Percentiles rank a stretch among this genome's conserved stretches.
These are phyloP conservation scores for Oxyura jamaicensis DNA, from an alignment of 2,113 vertebrate species.

Conservation along the genomic window DNA sequence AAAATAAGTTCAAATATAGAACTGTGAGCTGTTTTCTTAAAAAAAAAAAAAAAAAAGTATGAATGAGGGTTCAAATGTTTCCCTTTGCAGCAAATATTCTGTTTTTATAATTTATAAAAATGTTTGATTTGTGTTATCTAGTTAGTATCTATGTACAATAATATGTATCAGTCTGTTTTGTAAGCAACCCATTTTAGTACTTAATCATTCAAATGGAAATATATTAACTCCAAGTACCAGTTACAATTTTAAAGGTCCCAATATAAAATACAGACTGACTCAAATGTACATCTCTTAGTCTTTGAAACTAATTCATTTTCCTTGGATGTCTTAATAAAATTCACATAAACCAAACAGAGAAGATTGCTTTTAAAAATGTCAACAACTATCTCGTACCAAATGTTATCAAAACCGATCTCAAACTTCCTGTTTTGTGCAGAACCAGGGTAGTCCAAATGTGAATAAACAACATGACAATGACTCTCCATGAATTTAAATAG, in stretches of 20 bases:
- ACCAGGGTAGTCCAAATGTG: neutral
- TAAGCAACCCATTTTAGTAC: neutral
- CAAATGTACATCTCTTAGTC: neutral
- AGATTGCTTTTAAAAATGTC: neutral
- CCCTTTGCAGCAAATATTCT: neutral
- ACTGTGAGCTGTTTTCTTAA: neutral
- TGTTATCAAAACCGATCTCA: neutral
- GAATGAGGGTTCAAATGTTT: neutral
- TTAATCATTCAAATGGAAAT: neutral
- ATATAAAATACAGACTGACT: neutral
- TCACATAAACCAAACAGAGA: neutral
- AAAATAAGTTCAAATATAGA: neutral
- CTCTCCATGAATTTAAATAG: neutral
- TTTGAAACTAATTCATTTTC: neutral
- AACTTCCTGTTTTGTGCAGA: neutral
- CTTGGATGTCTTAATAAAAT: neutral
- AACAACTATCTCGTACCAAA: neutral
- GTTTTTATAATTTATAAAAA: neutral
- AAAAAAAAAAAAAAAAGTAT: neutral
- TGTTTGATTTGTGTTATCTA: neutral
- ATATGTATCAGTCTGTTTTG: neutral
- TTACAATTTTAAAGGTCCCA: neutral
- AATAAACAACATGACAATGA: neutral
- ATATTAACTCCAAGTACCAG: neutral
- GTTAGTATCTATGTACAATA: neutral